phyloP scores from a whole-genome alignment of 2,113 vertebrate species.

The Numida meleagris region DNA sequence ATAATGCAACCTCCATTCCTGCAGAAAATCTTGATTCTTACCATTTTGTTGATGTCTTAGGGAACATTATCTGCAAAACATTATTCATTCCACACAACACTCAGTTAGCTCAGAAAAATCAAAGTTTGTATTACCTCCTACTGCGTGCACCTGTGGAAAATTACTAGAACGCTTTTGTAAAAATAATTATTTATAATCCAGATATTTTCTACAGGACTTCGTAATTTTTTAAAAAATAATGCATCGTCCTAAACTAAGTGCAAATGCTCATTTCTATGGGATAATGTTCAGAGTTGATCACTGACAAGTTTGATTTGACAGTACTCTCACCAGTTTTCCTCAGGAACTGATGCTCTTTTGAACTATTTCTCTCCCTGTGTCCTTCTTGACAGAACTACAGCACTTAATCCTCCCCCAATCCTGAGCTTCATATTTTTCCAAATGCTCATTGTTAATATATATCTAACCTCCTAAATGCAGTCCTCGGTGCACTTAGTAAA shows the following conservation, averaged over 20 bases:
- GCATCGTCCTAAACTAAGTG: neutral
- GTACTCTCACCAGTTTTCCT: neutral
- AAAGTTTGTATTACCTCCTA: neutral
- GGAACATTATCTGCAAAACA: neutral
- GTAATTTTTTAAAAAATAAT: neutral
- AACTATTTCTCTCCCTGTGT: neutral
- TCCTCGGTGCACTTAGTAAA: neutral
- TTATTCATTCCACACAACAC: neutral
- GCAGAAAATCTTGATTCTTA: neutral
- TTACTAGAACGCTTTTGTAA: neutral
- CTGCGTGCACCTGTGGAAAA: neutral
- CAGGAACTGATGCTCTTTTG: neutral
- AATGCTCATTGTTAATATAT: neutral
- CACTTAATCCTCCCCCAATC: neutral
- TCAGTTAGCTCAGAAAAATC: neutral
- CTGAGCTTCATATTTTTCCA: neutral
- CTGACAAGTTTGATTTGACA: neutral
- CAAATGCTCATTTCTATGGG: neutral
- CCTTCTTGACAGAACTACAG: neutral
- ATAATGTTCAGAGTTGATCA: neutral
- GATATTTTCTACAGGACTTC: neutral
- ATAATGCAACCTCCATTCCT: neutral
- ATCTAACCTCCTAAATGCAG: neutral
- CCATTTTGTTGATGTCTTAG: neutral
- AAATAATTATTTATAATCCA: neutral